A percentile compares a stretch with the other conserved stretches of the same genome.
phyloP scores from a whole-genome alignment of 2,113 vertebrate genomes.

The Narcine bancroftii region DNA sequence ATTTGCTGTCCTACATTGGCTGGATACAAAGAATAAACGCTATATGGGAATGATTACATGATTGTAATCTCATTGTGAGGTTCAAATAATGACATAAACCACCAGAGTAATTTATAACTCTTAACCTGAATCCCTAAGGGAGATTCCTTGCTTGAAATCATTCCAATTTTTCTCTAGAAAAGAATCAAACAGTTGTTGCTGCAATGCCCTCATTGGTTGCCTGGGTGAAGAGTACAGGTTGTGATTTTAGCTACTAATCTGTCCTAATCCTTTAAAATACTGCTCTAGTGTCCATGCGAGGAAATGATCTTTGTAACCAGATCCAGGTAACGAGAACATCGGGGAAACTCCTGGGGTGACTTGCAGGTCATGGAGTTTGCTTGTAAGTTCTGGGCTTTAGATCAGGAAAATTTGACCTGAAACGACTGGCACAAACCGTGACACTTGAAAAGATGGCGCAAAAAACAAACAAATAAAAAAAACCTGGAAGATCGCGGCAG shows the following conservation, averaged over 20 bases:
- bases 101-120: slow-evolving; percentile 31
- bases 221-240: background rate
- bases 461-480: no score
- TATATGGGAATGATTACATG: slow-evolving; percentile 28
- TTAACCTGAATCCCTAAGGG: slow-evolving; percentile 23
- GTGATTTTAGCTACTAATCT: slow-evolving; percentile 27
- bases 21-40: background rate
- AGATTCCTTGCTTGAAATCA: slow-evolving; percentile 2
- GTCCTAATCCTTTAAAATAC: background rate
- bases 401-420: background rate
- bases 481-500: no score
- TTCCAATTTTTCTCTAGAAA: background rate
- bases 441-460: background rate
- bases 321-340: background rate
- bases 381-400: background rate
- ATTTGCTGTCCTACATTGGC: slow-evolving; percentile 26
- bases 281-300: background rate
- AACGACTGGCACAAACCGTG: background rate
- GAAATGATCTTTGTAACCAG: background rate
- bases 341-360: slow-evolving; percentile 5
- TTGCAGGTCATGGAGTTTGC: background rate
- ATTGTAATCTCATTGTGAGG: slow-evolving; percentile 29
- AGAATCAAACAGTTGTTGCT: background rate
- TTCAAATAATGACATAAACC: slow-evolving; percentile 20
- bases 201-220: background rate